Conservation (phyloP, 1,140 invertebrate genomes). For the Drosophila burlai region DNA sequence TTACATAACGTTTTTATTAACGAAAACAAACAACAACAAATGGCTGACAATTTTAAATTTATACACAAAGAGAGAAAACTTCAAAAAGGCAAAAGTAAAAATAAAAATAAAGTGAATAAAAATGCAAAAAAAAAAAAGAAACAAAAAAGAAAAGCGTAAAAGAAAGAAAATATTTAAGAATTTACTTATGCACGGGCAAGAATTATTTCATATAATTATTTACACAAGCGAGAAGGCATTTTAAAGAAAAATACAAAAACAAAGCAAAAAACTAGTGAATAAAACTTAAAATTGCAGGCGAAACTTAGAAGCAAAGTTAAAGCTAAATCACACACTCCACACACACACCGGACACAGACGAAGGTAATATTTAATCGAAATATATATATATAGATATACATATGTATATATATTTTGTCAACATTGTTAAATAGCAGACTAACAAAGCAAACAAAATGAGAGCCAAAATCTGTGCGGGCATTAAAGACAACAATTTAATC, state of each 20-base stretch:
- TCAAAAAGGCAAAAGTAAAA: conserved; percentile 34
- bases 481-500: conserved; percentile 35
- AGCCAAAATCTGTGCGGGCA: conserved; percentile 10
- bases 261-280: conserved; percentile 37
- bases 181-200: conserved; percentile 77
- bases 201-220: conserved; percentile 73
- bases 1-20: conserved; percentile 75
- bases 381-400: conserved; percentile 54
- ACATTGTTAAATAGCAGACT: conserved; percentile 77
- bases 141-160: conserved; percentile 7
- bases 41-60: conserved; percentile 83
- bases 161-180: conserved; percentile 61
- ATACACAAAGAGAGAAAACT: conserved; percentile 52
- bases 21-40: conserved; percentile 51
- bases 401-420: conserved; percentile 74
- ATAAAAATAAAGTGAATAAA: conserved; percentile 13
- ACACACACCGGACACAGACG: conserved; percentile 9
- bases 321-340: conserved; percentile 33
- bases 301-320: conserved; percentile 41
- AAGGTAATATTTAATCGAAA: conserved; percentile 8
- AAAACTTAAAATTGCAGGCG: conserved; percentile 33
- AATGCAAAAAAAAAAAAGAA: no score
- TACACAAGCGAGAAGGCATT: conserved; percentile 51
- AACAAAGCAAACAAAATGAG: conserved; percentile 42
- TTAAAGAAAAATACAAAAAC: conserved; percentile 23